Conservation (phyloP, 2,888 invertebrate genomes). For the Zygaena filipendulae region DNA sequence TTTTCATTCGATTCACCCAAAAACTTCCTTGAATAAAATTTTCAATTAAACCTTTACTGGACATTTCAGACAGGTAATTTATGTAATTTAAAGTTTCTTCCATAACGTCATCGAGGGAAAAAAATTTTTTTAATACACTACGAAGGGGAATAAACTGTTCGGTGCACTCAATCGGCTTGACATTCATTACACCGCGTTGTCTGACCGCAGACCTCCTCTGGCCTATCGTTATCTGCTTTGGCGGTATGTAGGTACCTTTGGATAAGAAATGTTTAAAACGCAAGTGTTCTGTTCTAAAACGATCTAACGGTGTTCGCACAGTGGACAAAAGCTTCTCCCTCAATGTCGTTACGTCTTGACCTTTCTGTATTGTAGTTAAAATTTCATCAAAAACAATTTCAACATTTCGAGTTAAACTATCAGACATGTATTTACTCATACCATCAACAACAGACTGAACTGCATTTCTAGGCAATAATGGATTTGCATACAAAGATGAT, state of each 20-base stretch:
- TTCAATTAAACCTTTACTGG: background rate
- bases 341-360: no score
- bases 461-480: conserved; percentile 1
- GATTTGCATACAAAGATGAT: conserved; percentile 1
- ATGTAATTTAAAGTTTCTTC: conserved; percentile 4
- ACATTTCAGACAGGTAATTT: background rate
- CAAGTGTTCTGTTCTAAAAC: no score
- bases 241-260: background rate
- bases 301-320: no score
- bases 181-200: background rate
- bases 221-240: background rate
- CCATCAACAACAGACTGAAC: background rate
- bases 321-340: no score
- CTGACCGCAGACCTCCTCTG: background rate
- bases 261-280: background rate
- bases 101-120: background rate
- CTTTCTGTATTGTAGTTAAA: no score
- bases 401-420: background rate
- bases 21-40: background rate
- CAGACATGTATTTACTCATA: background rate
- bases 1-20: conserved; percentile 3
- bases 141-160: background rate
- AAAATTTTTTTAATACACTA: background rate
- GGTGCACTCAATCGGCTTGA: background rate
- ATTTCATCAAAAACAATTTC: no score